Percentiles rank a stretch among this genome's conserved stretches.
Conservation (phyloP, 2,113 vertebrate genomes). For the Protomyctophum bolini region DNA sequence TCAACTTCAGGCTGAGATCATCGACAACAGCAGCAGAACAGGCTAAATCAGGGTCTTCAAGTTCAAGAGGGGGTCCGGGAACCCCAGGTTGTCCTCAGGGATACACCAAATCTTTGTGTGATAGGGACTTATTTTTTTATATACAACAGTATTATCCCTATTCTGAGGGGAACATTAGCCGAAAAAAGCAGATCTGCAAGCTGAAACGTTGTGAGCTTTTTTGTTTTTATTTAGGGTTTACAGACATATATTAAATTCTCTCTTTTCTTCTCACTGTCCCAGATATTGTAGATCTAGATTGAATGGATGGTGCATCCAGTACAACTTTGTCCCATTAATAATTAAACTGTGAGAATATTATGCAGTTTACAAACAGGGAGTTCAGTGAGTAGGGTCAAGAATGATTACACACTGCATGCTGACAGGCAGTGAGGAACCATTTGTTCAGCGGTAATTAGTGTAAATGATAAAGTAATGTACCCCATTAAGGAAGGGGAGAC, state of each 20-base stretch:
- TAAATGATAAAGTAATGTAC: constrained; percentile 88
- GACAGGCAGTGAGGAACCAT: constrained; percentile 87
- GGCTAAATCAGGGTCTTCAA: too few species aligned
- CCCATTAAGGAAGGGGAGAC: constrained; percentile 75
- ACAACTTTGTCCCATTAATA: constrained; percentile 85
- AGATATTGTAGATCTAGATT: constrained; percentile 60
- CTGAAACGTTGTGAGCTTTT: neutral
- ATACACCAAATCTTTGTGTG: too few species aligned
- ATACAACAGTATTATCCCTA: too few species aligned
- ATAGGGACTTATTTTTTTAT: too few species aligned
- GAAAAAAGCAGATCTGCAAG: too few species aligned
- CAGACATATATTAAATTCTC: too few species aligned
- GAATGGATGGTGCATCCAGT: constrained; percentile 65
- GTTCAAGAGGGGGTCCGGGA: too few species aligned
- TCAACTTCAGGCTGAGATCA: too few species aligned
- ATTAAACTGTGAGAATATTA: constrained; percentile 86
- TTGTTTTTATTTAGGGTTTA: too few species aligned
- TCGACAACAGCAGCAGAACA: too few species aligned
- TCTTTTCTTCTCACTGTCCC: constrained; percentile 2
- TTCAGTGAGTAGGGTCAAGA: constrained; percentile 91
- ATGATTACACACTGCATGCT: constrained; percentile 91
- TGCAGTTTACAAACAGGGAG: constrained; percentile 90
- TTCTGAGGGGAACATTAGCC: too few species aligned
- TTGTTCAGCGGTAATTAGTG: constrained; percentile 94
- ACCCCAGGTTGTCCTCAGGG: neutral